Conservation (phyloP, 2,113 vertebrate species). For the Todiramphus saurophagus region DNA sequence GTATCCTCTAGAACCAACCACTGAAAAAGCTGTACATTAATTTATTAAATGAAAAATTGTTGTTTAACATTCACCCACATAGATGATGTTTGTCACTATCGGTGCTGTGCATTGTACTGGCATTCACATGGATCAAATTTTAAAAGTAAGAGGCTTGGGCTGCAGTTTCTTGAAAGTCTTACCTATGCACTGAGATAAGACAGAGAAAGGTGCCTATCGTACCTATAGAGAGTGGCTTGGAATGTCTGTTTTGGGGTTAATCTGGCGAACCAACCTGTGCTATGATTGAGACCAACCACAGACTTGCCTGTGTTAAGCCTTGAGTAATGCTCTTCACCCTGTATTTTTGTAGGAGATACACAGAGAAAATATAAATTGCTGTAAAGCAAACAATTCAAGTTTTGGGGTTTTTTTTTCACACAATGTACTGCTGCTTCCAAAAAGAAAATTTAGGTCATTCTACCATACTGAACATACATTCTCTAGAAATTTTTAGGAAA, state of each 20-base stretch:
- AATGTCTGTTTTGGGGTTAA: not conserved
- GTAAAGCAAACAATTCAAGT: not conserved
- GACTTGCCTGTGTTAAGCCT: not conserved
- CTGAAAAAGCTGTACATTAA: not conserved
- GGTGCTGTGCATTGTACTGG: not conserved
- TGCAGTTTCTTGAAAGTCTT: not conserved
- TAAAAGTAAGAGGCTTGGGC: not conserved
- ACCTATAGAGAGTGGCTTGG: not conserved
- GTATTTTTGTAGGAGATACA: not conserved
- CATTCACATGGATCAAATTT: not conserved
- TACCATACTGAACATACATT: not conserved
- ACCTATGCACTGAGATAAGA: not conserved
- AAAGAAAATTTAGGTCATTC: not conserved
- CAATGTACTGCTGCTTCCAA: not conserved
- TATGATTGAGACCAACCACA: not conserved
- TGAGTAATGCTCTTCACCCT: not conserved
- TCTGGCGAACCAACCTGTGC: not conserved
- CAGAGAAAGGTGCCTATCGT: not conserved
- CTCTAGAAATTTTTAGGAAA: not conserved
- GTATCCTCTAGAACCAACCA: not conserved
- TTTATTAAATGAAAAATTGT: not conserved
- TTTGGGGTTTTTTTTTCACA: not conserved
- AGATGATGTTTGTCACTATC: not conserved
- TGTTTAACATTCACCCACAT: not conserved
- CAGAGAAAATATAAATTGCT: not conserved